Evolutionary conservation across 2,888 invertebrate genomes (phyloP).

Genomic region (Tetheella fluctuosa): DNA sequence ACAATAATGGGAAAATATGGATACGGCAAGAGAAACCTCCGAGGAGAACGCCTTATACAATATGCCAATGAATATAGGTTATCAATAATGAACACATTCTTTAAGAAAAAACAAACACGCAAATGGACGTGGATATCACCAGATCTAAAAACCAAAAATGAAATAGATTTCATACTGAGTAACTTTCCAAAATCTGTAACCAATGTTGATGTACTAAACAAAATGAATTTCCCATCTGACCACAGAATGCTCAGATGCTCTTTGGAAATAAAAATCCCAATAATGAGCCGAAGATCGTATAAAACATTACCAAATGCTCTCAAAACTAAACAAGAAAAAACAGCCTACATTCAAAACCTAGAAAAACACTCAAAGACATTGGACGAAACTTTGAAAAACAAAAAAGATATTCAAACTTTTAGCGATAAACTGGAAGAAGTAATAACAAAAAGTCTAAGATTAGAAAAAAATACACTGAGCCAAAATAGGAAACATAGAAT

Average conservation of each 20-base stretch:
- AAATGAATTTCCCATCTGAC: background rate
- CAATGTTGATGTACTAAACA: background rate
- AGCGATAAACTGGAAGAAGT: too few relatives aligned
- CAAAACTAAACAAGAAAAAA: too few relatives aligned
- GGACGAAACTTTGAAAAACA: too few relatives aligned
- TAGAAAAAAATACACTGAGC: too few relatives aligned
- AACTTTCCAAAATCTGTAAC: background rate
- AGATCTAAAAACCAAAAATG: constrained; percentile 11
- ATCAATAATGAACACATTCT: constrained; percentile 24
- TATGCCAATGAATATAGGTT: constrained; percentile 29
- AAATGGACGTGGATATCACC: constrained; percentile 12
- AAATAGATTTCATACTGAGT: constrained; percentile 11
- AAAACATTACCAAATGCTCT: too few relatives aligned
- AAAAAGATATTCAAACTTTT: too few relatives aligned
- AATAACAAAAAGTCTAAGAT: too few relatives aligned
- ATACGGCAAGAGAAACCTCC: constrained; percentile 23
- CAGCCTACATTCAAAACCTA: too few relatives aligned
- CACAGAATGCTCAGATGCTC: background rate
- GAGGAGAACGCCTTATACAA: constrained; percentile 27
- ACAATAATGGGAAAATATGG: constrained; percentile 21
- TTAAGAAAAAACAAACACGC: constrained; percentile 7
- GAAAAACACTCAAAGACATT: too few relatives aligned
- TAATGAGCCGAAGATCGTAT: background rate
- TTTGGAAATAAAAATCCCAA: background rate
- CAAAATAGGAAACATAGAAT: too few relatives aligned